Base-by-base conservation (phyloP, 2,888 invertebrate species). In the Thyatira batis region DNA sequence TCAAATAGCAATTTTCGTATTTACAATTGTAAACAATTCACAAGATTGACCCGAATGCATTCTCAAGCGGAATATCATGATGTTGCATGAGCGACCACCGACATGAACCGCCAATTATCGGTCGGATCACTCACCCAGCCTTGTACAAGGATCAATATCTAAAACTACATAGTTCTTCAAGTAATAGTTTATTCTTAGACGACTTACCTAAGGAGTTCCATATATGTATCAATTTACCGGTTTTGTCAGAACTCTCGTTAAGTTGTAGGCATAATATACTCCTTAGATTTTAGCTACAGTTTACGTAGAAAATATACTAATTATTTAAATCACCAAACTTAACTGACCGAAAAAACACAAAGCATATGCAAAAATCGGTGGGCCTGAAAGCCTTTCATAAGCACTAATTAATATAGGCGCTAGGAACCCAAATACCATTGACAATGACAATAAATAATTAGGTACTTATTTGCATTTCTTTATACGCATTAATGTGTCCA, bases 31-130 rank as follows among this genome's bases (percentile, higher is more conserved):
- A 57, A 67, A 74, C 71, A 69, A 74, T 72, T 68, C 61, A 57
- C 45, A 33, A 51, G 30, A 76, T 76, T 77, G 76, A 72, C 72
- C 74, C 57, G 67, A 73, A 73, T 75, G 70, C 68, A 69, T 72
- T 76, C 61, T 65, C 67, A 65, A 52, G 58, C 57, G 17, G 8
- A 65, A 65, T 61, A 64, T 55, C 50, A 57, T 61, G 64, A 58
- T 39, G 58, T 69, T 71, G 76, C 73, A 66, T 76, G 72, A 68
- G 61, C n/a, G n/a, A n/a, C n/a, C n/a, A 5, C 39, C 5, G 17
- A 17, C 17, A 39, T 39, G 8, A 39, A 39, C 17, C n/a, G 17
- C 13, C 3, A 33, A 33, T 33, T 33, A 33, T 30, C 65, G 50
- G 49, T 50, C 52, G 58, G 58, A 61, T 63, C 57, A 51, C 55